A percentile compares a stretch with the other conserved stretches of the same genome.
These are phyloP conservation scores for Pomacea maculata DNA, from an alignment of 1,140 invertebrate genomes.

Conservation along the genomic window DNA sequence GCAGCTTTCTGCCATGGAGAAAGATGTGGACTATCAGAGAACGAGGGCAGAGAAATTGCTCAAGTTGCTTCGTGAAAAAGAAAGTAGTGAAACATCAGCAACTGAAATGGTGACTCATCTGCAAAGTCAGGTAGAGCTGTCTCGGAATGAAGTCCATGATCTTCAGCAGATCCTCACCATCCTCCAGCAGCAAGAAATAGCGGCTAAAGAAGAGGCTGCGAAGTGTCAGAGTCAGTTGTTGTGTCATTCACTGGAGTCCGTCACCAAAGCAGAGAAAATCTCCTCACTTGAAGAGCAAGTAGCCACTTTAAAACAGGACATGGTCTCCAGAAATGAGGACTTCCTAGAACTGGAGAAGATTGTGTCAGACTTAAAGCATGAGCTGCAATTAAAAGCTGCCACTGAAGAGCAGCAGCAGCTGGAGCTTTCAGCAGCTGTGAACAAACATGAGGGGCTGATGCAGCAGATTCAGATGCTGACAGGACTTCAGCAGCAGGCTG, in stretches of 20 bases:
- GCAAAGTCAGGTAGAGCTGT: constrained; percentile 6
- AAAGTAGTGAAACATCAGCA: constrained; percentile 7
- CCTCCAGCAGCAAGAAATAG: constrained; percentile 15
- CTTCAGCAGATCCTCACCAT: constrained; percentile 1
- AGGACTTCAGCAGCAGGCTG: constrained; percentile 3
- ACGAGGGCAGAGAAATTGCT: constrained; percentile 19
- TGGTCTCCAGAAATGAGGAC: constrained; percentile 11
- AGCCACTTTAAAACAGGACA: constrained; percentile 12
- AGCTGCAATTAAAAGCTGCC: constrained; percentile 10
- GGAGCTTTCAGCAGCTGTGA: constrained; percentile 1
- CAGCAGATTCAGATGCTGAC: constrained; percentile 3
- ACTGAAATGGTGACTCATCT: constrained; percentile 17
- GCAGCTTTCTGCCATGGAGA: constrained; percentile 9
- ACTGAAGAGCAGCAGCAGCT: not conserved
- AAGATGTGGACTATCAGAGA: constrained; percentile 14
- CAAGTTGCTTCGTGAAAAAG: constrained; percentile 19
- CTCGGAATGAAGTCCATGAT: constrained; percentile 5
- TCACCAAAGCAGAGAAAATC: constrained; percentile 11
- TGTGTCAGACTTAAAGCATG: constrained; percentile 12
- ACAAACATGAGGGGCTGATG: constrained; percentile 6
- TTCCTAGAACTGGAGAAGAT: constrained; percentile 18
- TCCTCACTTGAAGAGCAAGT: constrained; percentile 18
- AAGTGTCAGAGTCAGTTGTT: constrained; percentile 3
- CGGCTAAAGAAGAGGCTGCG: constrained; percentile 1
- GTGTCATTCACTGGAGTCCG: not conserved